Evolutionary conservation across 2,797 vertebrate species (phyloP), one percentile per base, ranked within the genome.

Genomic region (Buceros bicornis): DNA sequence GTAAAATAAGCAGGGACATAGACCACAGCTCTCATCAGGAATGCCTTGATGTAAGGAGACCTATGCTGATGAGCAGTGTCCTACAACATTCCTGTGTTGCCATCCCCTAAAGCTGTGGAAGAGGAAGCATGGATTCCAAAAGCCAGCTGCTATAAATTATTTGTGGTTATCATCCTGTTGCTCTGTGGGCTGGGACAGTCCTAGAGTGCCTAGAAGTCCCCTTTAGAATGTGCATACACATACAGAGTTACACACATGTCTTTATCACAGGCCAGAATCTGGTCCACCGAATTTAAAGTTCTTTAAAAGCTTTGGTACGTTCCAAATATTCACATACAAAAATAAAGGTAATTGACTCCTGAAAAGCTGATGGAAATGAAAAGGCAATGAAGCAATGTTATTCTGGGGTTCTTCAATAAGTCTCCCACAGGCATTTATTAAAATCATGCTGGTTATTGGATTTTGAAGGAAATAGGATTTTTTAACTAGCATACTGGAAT

Each of bases 361-460:
- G 51, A 79, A 84, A 87, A 92, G 21, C 33, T 80, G 71, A 51
- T 69, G 56, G 51, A 66, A 92, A 83, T 84, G 47, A 76, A 89
- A 89, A 79, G 10, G 62, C 26, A 31, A 72, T 20, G 62, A 45
- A 90, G 37, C 20, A 76, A 89, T 94, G n/a, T 87, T 95, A 76
- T 89, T 94, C 74, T 43, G 16, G 22, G 10, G 13, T 89, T 92
- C 43, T 71, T 87, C 84, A 84, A 89, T 79, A 87, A 87, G 37
- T 73, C 26, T 92, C 74, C 91, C 74, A 58, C 43, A 77, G 81
- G 64, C 54, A 53, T 87, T 93, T 94, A 77, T 62, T 91, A 92
- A 93, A 93, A 91, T 89, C 81, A 90, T 77, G 66, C 91, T 92
- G 78, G 37, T 66, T 89, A 76, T 89, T 93, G 74, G 78, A 87